phyloP scores from a whole-genome alignment of 2,888 invertebrate species.

The Platynereis dumerilii region DNA sequence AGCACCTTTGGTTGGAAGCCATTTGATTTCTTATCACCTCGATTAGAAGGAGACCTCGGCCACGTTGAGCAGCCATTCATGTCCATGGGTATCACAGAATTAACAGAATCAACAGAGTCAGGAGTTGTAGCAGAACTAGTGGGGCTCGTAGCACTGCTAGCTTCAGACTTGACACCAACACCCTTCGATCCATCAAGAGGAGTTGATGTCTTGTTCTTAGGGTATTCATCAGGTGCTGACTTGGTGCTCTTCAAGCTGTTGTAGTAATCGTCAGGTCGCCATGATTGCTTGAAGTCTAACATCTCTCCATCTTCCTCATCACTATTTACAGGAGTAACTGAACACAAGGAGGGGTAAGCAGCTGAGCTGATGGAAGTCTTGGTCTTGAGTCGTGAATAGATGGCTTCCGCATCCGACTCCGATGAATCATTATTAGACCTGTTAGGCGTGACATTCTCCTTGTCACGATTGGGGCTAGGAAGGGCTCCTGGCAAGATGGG shows the following conservation, averaged over 20 bases:
- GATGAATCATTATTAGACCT: slow-evolving; percentile 30
- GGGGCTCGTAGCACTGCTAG: not conserved
- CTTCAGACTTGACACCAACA: no score
- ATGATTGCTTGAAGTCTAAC: slow-evolving; percentile 10
- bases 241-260: slow-evolving; percentile 22
- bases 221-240: slow-evolving; percentile 23
- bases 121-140: not conserved
- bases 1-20: not conserved
- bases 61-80: slow-evolving; percentile 32
- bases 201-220: not conserved
- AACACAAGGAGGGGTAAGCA: slow-evolving; percentile 50
- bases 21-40: slow-evolving; percentile 1
- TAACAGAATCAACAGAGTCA: not conserved
- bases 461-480: slow-evolving; percentile 10
- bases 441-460: slow-evolving; percentile 1
- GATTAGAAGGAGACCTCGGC: slow-evolving; percentile 27
- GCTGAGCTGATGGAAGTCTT: slow-evolving; percentile 51
- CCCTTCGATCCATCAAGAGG: not conserved
- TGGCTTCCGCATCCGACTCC: slow-evolving; percentile 53
- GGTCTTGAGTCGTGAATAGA: slow-evolving; percentile 48
- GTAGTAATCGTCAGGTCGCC: slow-evolving; percentile 8
- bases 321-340: slow-evolving; percentile 39
- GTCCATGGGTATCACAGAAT: slow-evolving; percentile 3
- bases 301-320: slow-evolving; percentile 41
- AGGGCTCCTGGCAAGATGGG: slow-evolving; percentile 3